Conservation (phyloP, 2,888 invertebrate genomes). For the Onthophagus sagittarius region DNA sequence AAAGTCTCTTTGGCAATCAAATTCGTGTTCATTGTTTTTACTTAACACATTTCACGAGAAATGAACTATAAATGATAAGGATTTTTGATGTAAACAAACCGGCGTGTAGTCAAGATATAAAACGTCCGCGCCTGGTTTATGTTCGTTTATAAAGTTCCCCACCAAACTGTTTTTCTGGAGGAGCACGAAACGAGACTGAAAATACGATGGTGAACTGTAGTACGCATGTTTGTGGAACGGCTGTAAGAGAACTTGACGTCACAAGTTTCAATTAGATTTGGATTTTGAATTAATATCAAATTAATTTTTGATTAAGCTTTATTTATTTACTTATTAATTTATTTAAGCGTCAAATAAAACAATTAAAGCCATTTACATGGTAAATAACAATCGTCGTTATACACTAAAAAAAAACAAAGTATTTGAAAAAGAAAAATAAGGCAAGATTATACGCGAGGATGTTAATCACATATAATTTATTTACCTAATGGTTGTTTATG, state of each 20-base stretch:
- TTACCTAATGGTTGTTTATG: background rate
- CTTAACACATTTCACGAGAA: background rate
- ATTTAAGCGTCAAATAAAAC: no score
- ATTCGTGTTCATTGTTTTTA: background rate
- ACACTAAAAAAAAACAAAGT: no score
- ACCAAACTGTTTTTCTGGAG: background rate
- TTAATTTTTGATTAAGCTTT: no score
- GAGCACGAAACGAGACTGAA: background rate
- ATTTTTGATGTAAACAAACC: background rate
- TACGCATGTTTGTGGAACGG: background rate
- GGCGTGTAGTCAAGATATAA: background rate
- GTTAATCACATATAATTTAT: background rate
- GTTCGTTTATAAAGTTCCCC: background rate
- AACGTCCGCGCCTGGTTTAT: background rate
- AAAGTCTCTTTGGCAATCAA: slow-evolving; percentile 35
- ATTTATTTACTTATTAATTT: no score
- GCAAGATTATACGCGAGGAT: no score
- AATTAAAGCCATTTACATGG: no score
- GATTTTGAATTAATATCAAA: background rate
- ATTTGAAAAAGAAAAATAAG: no score
- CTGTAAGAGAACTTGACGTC: background rate
- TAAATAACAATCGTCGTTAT: no score
- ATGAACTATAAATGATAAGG: background rate
- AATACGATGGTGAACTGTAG: background rate
- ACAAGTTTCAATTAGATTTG: background rate